Evolutionary conservation across 2,888 invertebrate species (phyloP), one percentile per base, ranked within the genome.

Genomic region (Spodoptera picta): DNA sequence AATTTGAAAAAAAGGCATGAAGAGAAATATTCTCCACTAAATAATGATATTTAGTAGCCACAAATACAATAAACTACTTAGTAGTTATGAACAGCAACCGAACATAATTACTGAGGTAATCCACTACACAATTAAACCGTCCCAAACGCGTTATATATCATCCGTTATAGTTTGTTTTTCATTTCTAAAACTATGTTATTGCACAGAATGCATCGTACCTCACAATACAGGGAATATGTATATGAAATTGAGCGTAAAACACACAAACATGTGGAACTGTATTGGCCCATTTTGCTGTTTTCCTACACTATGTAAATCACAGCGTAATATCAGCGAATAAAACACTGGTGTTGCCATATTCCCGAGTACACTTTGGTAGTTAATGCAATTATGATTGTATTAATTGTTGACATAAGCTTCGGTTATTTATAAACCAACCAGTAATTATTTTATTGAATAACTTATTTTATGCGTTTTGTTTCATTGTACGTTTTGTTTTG

Each of bases 191-290:
- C 68, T 53, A 24, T 54, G 50, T 69, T 68, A 60, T 50, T 59
- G 50, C 48, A 70, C 2, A 61, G 27, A 55, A 47, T 23, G 49
- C 46, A 51, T 54, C 65, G 49, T 58, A 53, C 50, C 43, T 62
- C 48, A 69, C 54, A 64, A 19, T 12, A 24, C 47, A 55, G 12
- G 55, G 57, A 61, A 65, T 66, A 61, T 64, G 62, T 69, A 42
- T 75, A 68, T 64, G 69, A 77, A 73, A 69, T 72, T 66, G 72
- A 62, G 66, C 65, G 66, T 63, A 69, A 65, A 76, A 74, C 58
- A 66, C 42, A 73, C 59, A 67, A 75, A 67, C 50, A 69, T n/a
- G 55, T 58, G 19, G 53, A 65, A 69, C 59, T 31, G 52, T 74
- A 69, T 69, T 77, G 62, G 55, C 58, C 68, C 50, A 76, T 60